A percentile compares a stretch with the other conserved stretches of the same genome.
Conservation (phyloP, 2,797 vertebrate species). For the Diplodus puntazzo region DNA sequence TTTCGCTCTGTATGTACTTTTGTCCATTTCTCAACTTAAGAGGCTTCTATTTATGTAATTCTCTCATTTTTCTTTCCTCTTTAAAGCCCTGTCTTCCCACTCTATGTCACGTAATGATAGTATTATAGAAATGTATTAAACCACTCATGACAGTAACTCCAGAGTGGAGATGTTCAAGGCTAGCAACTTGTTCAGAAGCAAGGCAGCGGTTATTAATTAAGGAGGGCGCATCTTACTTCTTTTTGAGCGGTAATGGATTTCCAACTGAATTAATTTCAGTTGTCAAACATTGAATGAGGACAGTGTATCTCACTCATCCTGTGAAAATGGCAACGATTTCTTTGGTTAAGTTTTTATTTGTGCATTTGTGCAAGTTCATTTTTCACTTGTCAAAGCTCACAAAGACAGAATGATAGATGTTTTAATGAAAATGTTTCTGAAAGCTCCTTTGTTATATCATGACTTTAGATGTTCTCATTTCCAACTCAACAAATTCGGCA, state of each 20-base stretch:
- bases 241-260: slow-evolving; percentile 2
- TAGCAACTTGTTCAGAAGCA: slow-evolving; percentile 1
- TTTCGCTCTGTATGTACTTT: not conserved
- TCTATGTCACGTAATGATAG: not conserved
- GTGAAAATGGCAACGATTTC: not conserved
- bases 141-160: not conserved
- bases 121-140: not conserved
- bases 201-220: slow-evolving; percentile 1
- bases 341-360: not conserved
- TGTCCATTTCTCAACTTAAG: slow-evolving; percentile 7
- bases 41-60: not conserved
- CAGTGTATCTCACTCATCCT: not conserved
- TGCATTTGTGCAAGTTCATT: not conserved
- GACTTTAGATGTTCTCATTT: too few relatives aligned
- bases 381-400: not conserved
- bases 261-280: not conserved
- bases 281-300: not conserved
- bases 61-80: not conserved
- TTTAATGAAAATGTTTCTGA: not conserved
- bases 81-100: not conserved
- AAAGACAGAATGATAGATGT: not conserved
- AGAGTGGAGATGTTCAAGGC: slow-evolving; percentile 15
- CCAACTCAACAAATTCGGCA: too few relatives aligned
- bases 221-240: not conserved
- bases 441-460: not conserved